Base-by-base conservation (phyloP, 2,888 invertebrate species). In the Pherbina coryleti region DNA sequence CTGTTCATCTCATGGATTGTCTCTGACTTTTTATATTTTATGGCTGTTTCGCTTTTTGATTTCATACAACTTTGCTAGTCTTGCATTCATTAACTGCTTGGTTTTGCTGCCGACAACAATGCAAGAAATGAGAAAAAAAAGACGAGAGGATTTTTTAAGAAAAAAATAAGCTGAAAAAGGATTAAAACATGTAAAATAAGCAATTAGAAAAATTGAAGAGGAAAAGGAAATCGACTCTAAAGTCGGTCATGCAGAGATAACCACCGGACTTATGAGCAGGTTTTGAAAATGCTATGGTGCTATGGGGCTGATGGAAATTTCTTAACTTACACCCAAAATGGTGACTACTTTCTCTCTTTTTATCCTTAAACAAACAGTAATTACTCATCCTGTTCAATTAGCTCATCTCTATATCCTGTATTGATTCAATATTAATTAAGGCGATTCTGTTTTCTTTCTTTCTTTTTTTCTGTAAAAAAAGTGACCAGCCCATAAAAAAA, bases 21-120 rank as follows among this genome's bases (percentile, higher is more conserved):
- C 44, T 69, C 44, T 76, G 69, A 57, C 72, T 77, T 37, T 37
- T 76, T 75, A 55, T 2, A 22, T 75, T 31, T 5, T 51, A 19
- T 19, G 11, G 22, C 31, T 72, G 44, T 62, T 73, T 62, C 31
- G 51, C 49, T 62, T 73, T 44, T 44, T 62, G 44, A 74, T 51
- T 74, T 64, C 64, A 31, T 31, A 19, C 57, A 22, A 53, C 25
- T 71, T 55, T 53, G 71, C 55, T 55, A 31, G 31, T 55, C 31
- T 55, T 70, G 70, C 31, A 53, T 34, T 67, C 25, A 19, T 25
- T 28, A 60, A 28, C 11, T 5, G 66, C 37, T n/a, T 66, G 66
- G 19, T 19, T 51, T n/a, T 70, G 11, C 11, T 70, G 11, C 11
- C 28, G 11, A 7, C 51, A n/a, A 31, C n/a, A 28, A 19, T 53